A percentile compares a stretch with the other conserved stretches of the same genome.
Evolutionary conservation across 1,140 invertebrate genomes (phyloP).

Genomic region (Augochlora pura): DNA sequence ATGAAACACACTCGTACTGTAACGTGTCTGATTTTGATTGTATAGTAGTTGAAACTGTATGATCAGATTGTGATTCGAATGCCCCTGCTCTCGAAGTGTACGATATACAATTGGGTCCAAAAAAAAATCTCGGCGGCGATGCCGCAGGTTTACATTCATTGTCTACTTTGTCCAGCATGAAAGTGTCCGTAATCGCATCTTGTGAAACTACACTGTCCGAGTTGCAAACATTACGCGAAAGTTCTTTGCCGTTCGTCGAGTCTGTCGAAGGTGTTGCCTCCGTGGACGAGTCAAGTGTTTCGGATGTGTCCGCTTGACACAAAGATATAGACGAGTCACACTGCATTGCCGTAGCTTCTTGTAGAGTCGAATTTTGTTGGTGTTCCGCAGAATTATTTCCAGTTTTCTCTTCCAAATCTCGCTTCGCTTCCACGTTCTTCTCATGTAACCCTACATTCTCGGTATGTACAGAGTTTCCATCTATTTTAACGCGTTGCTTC

Average conservation of each 20-base stretch:
- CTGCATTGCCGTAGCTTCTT: slow-evolving; percentile 38
- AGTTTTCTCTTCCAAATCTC: not conserved
- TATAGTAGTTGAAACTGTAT: slow-evolving; percentile 40
- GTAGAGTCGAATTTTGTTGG: slow-evolving; percentile 2
- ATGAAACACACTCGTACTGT: slow-evolving; percentile 62
- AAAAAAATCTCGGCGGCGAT: slow-evolving; percentile 77
- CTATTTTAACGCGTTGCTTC: slow-evolving; percentile 30
- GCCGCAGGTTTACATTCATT: slow-evolving; percentile 52
- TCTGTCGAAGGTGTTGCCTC: slow-evolving; percentile 14
- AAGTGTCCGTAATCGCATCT: not conserved
- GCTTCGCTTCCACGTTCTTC: slow-evolving; percentile 16
- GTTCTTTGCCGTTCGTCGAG: slow-evolving; percentile 10
- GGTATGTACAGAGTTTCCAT: slow-evolving; percentile 25
- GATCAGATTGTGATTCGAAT: slow-evolving; percentile 33
- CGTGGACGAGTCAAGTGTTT: slow-evolving; percentile 29
- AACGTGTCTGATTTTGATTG: slow-evolving; percentile 49
- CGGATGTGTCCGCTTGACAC: slow-evolving; percentile 48
- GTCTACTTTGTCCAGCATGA: slow-evolving; percentile 11
- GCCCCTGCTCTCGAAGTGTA: slow-evolving; percentile 66
- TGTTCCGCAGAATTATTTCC: slow-evolving; percentile 16
- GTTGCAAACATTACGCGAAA: slow-evolving; percentile 29
- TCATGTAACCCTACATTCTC: slow-evolving; percentile 5
- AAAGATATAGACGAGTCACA: slow-evolving; percentile 63
- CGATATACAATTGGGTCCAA: slow-evolving; percentile 78
- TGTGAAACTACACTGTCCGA: slow-evolving; percentile 10